Evolutionary conservation across 2,888 invertebrate genomes (phyloP).

Genomic region (Acrocyrtus sp.): DNA sequence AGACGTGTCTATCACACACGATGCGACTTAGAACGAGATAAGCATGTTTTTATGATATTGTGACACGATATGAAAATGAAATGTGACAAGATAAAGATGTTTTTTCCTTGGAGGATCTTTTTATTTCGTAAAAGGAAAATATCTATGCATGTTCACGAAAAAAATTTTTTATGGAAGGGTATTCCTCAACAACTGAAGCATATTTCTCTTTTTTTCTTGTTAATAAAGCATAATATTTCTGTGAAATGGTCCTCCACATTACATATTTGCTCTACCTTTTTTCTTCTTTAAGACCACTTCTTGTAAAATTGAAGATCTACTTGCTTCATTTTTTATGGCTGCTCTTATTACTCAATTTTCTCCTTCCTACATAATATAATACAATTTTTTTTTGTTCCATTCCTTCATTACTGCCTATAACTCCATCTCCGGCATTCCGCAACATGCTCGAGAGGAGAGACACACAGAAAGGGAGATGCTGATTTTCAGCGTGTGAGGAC

Average conservation of each 20-base stretch:
- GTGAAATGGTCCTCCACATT: too few species aligned
- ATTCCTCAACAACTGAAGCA: not conserved
- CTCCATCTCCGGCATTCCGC: not conserved
- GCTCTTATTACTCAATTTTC: not conserved
- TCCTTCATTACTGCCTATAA: not conserved
- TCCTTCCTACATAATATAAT: too few species aligned
- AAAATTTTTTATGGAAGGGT: not conserved
- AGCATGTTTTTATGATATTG: not conserved
- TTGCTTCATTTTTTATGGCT: not conserved
- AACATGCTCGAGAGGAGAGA: too few species aligned
- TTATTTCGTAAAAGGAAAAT: too few species aligned
- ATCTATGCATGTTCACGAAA: too few species aligned
- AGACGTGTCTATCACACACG: not conserved
- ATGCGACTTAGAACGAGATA: not conserved
- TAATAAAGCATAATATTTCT: not conserved
- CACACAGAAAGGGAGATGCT: too few species aligned
- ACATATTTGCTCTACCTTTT: not conserved
- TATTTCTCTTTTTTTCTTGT: not conserved
- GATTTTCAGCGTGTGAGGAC: conserved; percentile 1
- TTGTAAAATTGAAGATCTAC: not conserved
- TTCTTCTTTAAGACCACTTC: not conserved
- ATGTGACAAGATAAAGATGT: not conserved
- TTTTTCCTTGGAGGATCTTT: not conserved
- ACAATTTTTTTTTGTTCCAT: too few species aligned
- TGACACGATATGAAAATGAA: not conserved